Evolutionary conservation across 2,113 vertebrate species (phyloP).

Genomic region (Mormoops blainvillei): DNA sequence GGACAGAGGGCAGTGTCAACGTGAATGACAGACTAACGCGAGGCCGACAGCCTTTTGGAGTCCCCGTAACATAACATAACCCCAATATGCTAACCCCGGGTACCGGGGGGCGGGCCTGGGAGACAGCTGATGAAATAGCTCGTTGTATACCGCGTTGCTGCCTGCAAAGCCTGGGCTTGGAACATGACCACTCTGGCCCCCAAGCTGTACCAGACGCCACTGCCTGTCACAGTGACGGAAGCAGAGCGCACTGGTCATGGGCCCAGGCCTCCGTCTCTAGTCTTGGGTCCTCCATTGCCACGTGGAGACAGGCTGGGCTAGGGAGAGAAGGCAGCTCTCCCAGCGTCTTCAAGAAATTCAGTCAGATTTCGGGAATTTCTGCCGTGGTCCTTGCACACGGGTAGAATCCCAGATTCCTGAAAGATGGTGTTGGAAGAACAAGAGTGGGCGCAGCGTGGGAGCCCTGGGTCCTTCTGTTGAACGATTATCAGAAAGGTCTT

Average conservation of each 20-base stretch:
- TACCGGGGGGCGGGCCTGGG: background rate
- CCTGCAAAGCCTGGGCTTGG: background rate
- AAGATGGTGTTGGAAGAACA: background rate
- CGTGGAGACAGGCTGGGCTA: background rate
- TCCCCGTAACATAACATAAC: background rate
- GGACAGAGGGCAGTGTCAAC: background rate
- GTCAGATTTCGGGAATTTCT: background rate
- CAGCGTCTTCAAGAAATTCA: background rate
- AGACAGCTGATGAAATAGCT: background rate
- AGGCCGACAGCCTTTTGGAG: background rate
- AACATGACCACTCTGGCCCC: background rate
- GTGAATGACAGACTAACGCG: background rate
- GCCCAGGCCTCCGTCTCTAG: background rate
- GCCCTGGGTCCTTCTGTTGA: background rate
- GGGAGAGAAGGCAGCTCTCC: background rate
- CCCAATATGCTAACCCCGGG: too few species aligned
- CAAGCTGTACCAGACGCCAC: too few species aligned
- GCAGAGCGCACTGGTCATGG: background rate
- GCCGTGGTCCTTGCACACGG: background rate
- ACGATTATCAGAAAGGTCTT: background rate
- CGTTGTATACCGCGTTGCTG: background rate
- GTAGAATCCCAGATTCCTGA: background rate
- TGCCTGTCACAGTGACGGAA: background rate
- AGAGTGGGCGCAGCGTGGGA: background rate
- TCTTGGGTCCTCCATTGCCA: too few species aligned